Evolutionary conservation across 92 coral and sea anemone genomes (phyloP), one percentile per base, ranked within the genome.

Genomic region (Montipora capitata): DNA sequence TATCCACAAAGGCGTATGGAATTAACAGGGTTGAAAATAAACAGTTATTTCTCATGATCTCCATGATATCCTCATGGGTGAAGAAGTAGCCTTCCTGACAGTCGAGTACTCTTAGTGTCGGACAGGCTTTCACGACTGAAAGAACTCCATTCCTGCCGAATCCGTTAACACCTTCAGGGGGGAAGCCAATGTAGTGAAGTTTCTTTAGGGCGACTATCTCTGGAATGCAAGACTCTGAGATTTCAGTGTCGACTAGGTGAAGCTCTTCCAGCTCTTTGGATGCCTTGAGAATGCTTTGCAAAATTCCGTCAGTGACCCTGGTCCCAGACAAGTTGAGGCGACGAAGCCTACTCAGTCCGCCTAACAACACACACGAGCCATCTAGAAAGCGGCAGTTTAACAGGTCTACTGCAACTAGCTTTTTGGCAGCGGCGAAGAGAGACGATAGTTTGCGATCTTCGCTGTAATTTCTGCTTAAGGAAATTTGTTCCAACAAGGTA

Each of bases 51-150:
- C 68, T 57, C 27, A 77, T 13, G 7, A 61, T 77, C 68, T 57
- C 68, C 52, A 7, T 1, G 39, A 77, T 77, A 1, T 77, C 81
- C 70, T 77, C 81, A 1, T 38, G 52, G 38, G 4, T 27, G 14
- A 77, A 59, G 15, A 77, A 77, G 82, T 77, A 57, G 17, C 82
- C 71, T 11, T 77, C 70, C 15, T 77, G 82, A 39, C 82, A 77
- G 51, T 77, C 82, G 14, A 77, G 82, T 59, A 7, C 16, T 77
- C 71, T 77, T 10, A 77, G 40, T 38, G 82, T 27, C 8, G 69
- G 69, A 59, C 82, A 6, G 1, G 11, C 48, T 77, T 58, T 58
- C 49, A 58, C 82, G 16, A 77, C 3, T 38, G 15, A 39, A 1
- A 77, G 68, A 4, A 77, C 81, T 35, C 68, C 68, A 56, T 13